Conservation (phyloP, 2,888 invertebrate genomes). For the Lycaena phlaeas region DNA sequence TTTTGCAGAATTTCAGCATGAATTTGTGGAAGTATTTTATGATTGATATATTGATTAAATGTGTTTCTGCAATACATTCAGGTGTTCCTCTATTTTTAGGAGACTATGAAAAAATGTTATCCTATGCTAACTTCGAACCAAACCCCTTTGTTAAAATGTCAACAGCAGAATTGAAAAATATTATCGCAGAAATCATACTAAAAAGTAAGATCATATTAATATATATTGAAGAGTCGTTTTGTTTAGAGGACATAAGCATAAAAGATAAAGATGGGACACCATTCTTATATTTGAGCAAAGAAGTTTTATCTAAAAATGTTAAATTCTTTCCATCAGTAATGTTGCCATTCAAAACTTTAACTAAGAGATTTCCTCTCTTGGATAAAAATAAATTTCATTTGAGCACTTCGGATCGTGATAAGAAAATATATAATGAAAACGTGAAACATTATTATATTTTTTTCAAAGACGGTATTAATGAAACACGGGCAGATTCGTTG, state of each 20-base stretch:
- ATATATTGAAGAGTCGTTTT: constrained; percentile 41
- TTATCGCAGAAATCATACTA: constrained; percentile 29
- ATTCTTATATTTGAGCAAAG: constrained; percentile 28
- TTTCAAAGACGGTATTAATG: constrained; percentile 37
- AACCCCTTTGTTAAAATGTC: constrained; percentile 38
- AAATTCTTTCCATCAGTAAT: constrained; percentile 39
- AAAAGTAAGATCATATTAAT: constrained; percentile 30
- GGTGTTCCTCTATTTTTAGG: constrained; percentile 37
- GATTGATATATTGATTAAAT: background rate
- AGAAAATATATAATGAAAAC: constrained; percentile 24
- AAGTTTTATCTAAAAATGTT: constrained; percentile 27
- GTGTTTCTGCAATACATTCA: constrained; percentile 22
- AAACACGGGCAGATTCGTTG: constrained; percentile 26
- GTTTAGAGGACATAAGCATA: constrained; percentile 37
- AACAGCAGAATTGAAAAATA: constrained; percentile 26
- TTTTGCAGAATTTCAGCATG: background rate
- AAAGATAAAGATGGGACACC: constrained; percentile 38
- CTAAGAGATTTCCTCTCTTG: constrained; percentile 25
- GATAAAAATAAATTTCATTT: constrained; percentile 29
- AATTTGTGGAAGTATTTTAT: too few species aligned
- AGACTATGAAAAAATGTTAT: constrained; percentile 30
- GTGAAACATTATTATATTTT: constrained; percentile 37
- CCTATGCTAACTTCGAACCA: constrained; percentile 17
- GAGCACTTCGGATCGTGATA: constrained; percentile 15
- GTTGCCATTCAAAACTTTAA: constrained; percentile 32